Base-by-base conservation (phyloP, 37 sponge, comb jelly and placozoan genomes). In the Halichondria panicea region DNA sequence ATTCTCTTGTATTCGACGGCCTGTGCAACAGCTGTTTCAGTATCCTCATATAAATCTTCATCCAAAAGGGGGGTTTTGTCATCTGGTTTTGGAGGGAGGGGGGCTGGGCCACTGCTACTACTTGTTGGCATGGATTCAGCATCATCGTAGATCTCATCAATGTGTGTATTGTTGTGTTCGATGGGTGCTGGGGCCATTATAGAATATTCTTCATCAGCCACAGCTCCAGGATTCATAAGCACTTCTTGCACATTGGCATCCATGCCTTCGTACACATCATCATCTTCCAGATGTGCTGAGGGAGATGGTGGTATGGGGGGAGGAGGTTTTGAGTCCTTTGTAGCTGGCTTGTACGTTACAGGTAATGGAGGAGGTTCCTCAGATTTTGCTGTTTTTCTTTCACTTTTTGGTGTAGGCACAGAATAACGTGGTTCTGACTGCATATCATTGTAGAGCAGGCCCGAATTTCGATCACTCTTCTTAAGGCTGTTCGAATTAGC, bases 141-240 rank as follows among this genome's bases (percentile, higher is more conserved):
- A 42, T 82, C 83, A 4, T 82, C 83, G 31, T 82, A 82, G 35
- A 74, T 19, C 5, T 82, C 67, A 19, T 74, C 68, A 22, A 42
- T 35, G 8, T 39, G 25, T 1, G 3, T 35, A 3, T 39, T n/a
- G 62, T 12, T 1, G 3, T 30, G 55, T 35, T 34, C 40, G 13
- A 50, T 4, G 6, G 35, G 37, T 50, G 63, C 28, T 15, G 62
- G 62, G 31, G 63, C 55, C 72, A 72, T 72, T 31, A 56, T 57
- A 0, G 72, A 36, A 4, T 74, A 74, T 42, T 74, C 75, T 46
- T 74, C 75, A 12, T 22, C 27, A 24, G 6, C 8, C 38, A 4
- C 7, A 24, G 60, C 39, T 48, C 37, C 73, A 19, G 80, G 50
- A 43, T 80, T 54, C 35, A 80, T 28, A 50, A 44, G 60, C 13